Evolutionary conservation across 2,888 invertebrate species (phyloP).

Genomic region (Unio pictorum): DNA sequence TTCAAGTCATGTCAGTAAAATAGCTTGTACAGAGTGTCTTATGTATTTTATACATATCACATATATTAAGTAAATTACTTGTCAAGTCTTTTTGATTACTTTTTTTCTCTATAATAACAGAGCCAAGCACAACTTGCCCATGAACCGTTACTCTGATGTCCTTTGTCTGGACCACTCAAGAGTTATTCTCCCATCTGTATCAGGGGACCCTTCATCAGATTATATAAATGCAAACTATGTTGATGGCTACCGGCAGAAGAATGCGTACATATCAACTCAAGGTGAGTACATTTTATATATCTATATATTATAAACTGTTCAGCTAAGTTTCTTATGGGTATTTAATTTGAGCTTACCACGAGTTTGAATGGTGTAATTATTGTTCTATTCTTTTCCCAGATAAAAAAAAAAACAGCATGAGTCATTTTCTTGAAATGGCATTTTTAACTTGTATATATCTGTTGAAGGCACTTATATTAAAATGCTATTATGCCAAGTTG

Average conservation of each 20-base stretch:
- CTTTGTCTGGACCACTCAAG: conserved; percentile 96
- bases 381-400: too few species aligned
- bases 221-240: conserved; percentile 99
- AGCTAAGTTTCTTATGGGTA: too few species aligned
- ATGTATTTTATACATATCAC: not conserved
- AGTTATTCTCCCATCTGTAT: conserved; percentile 81
- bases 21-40: too few species aligned
- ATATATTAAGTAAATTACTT: not conserved
- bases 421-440: too few species aligned
- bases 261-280: conserved; percentile 98
- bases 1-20: too few species aligned
- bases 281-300: conserved; percentile 75
- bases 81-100: not conserved
- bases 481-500: too few species aligned
- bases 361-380: too few species aligned
- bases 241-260: conserved; percentile 97
- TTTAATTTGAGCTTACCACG: too few species aligned
- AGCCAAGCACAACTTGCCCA: conserved; percentile 66
- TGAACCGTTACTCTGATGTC: conserved; percentile 89
- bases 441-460: too few species aligned
- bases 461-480: too few species aligned
- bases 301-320: not conserved
- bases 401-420: too few species aligned
- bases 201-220: conserved; percentile 76
- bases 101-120: conserved; percentile 41